Evolutionary conservation across 2,888 invertebrate species (phyloP).

Genomic region (Elegia similella): DNA sequence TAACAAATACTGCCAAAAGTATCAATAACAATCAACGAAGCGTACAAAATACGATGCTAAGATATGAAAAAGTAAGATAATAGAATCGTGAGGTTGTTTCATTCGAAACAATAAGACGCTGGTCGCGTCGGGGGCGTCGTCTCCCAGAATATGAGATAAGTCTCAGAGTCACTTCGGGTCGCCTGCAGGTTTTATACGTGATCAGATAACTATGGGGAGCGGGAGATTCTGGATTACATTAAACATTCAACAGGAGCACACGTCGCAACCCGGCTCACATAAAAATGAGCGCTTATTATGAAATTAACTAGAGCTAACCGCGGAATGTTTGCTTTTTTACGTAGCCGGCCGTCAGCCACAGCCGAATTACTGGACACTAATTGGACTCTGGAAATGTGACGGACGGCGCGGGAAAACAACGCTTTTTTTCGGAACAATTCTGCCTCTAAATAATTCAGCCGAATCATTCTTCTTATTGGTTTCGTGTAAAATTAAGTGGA

Average conservation of each 20-base stretch:
- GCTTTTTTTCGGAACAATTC: slow-evolving; percentile 45
- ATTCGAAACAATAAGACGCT: slow-evolving; percentile 50
- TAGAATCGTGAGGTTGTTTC: slow-evolving; percentile 36
- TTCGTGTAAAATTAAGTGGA: slow-evolving; percentile 17
- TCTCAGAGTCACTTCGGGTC: slow-evolving; percentile 46
- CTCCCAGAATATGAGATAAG: slow-evolving; percentile 67
- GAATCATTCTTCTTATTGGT: slow-evolving; percentile 36
- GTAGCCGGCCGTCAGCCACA: slow-evolving; percentile 66
- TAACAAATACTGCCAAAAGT: too few relatives aligned
- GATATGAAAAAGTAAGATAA: slow-evolving; percentile 31
- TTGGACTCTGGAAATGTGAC: slow-evolving; percentile 78
- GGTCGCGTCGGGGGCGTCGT: slow-evolving; percentile 62
- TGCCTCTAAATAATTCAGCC: slow-evolving; percentile 40
- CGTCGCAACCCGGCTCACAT: slow-evolving; percentile 64
- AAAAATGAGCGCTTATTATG: slow-evolving; percentile 80
- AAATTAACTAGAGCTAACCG: slow-evolving; percentile 73
- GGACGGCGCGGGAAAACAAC: slow-evolving; percentile 62
- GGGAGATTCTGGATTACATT: slow-evolving; percentile 60
- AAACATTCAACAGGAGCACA: slow-evolving; percentile 70
- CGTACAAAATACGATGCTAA: slow-evolving; percentile 21
- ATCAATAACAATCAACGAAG: too few relatives aligned
- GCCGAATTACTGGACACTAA: slow-evolving; percentile 79
- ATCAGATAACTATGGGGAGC: slow-evolving; percentile 46
- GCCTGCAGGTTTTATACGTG: slow-evolving; percentile 44
- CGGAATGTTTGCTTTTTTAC: slow-evolving; percentile 62